Base-by-base conservation (phyloP, 2,888 invertebrate genomes). In the Agriotes lineatus region DNA sequence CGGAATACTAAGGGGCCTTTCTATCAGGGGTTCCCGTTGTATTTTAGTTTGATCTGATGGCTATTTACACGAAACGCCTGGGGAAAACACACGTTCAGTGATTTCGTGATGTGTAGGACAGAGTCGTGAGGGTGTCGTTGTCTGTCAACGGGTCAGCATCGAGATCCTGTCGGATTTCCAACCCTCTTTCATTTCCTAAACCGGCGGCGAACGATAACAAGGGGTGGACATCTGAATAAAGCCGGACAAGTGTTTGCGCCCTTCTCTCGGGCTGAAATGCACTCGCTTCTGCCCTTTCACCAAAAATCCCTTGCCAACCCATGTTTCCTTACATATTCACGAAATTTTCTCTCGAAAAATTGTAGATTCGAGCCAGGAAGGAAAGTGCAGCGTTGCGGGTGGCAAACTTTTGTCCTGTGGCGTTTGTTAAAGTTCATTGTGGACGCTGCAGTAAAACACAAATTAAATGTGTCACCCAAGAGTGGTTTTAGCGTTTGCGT, bases 121-220 rank as follows among this genome's bases (percentile, higher is more conserved):
- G 74, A 75, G 77, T 77, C 75, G 77, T 75, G 72, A 72, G 73
- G 75, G 76, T 75, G 72, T 76, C 72, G 73, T 70, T 69, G 71
- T 75, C 76, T 77, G 78, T 78, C 78, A 75, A 73, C 77, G 76
- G 78, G 73, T 76, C 74, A 67, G 75, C 73, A 75, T 75, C 75
- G 73, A 79, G 79, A 79, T 80, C 80, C 78, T 78, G 80, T 77
- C 74, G 79, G 80, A 80, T 80, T 81, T 79, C 75, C 76, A 79
- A 73, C 80, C 79, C 80, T 77, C 80, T 79, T 80, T 80, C 76
- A 79, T 79, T 78, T 78, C 75, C 76, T 76, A 77, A 73, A 74
- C 77, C 76, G 75, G 71, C 74, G 76, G 75, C 75, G 73, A 69
- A 66, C 77, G 74, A 74, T 75, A 75, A 76, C 74, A 74, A 69